These are phyloP conservation scores for Thalassaphorura encarpata DNA, from an alignment of 1,140 invertebrate species.

Conservation along the genomic window DNA sequence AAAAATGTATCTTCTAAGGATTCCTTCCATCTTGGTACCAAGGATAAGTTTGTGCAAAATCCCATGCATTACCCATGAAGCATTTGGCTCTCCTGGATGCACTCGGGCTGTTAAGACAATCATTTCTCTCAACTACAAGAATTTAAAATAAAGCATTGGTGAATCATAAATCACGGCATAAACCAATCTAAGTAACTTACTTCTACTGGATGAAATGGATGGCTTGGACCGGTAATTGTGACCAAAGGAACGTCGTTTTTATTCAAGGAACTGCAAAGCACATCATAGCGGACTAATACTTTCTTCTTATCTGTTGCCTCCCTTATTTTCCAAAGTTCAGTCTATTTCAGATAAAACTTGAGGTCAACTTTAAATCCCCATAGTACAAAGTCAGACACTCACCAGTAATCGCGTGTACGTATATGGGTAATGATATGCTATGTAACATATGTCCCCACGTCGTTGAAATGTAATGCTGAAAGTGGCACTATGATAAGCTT, in stretches of 20 bases:
- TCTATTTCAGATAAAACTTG: constrained; percentile 41
- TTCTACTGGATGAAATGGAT: constrained; percentile 32
- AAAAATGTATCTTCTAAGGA: constrained; percentile 65
- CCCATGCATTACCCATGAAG: constrained; percentile 82
- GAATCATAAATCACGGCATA: neutral
- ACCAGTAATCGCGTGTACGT: constrained; percentile 70
- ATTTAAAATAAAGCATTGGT: constrained; percentile 7
- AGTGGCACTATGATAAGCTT: constrained; percentile 61
- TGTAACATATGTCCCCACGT: constrained; percentile 68
- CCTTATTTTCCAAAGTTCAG: constrained; percentile 49
- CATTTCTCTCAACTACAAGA: constrained; percentile 52
- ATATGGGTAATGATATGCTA: constrained; percentile 86
- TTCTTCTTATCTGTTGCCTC: neutral
- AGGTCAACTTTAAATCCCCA: too few relatives aligned
- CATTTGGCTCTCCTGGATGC: constrained; percentile 80
- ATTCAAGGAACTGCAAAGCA: constrained; percentile 60
- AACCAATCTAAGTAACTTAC: neutral
- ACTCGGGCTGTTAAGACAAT: constrained; percentile 70
- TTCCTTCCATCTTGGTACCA: constrained; percentile 45
- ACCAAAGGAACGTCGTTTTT: constrained; percentile 66
- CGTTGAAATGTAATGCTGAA: constrained; percentile 74
- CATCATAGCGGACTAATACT: constrained; percentile 39
- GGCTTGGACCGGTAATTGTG: constrained; percentile 55
- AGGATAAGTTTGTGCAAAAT: constrained; percentile 58
- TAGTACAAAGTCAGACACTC: constrained; percentile 13